Conservation (phyloP, 1,140 invertebrate genomes). For the Parasteatoda tepidariorum region DNA sequence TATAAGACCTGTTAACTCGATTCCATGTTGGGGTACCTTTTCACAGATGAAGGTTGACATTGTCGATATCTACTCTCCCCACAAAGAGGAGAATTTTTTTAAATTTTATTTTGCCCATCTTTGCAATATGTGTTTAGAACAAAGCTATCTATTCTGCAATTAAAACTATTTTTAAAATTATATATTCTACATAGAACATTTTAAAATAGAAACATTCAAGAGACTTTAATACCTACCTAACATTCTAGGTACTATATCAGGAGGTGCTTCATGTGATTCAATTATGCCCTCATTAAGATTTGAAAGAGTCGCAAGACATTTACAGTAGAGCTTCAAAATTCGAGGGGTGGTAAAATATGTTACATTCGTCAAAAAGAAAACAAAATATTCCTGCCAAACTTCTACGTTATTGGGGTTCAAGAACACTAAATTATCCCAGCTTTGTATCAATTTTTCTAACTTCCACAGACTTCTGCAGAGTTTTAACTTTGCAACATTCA, state of each 20-base stretch:
- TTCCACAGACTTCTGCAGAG: constrained; percentile 67
- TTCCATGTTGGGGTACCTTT: too few relatives aligned
- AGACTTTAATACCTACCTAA: constrained; percentile 66
- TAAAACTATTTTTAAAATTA: too few relatives aligned
- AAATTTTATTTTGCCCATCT: too few relatives aligned
- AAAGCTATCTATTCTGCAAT: too few relatives aligned
- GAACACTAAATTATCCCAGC: constrained; percentile 70
- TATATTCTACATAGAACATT: too few relatives aligned
- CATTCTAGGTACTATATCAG: constrained; percentile 63
- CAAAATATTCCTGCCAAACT: constrained; percentile 70
- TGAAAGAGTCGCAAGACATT: constrained; percentile 67
- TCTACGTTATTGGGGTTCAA: constrained; percentile 67
- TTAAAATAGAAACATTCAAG: too few relatives aligned
- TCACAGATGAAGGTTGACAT: too few relatives aligned
- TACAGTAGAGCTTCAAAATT: constrained; percentile 67
- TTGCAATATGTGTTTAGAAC: too few relatives aligned
- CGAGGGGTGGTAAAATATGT: constrained; percentile 67
- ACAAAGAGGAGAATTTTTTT: too few relatives aligned
- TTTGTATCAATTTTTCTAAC: constrained; percentile 66
- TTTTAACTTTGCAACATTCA: constrained; percentile 68
- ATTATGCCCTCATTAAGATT: constrained; percentile 65
- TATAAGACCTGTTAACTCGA: too few relatives aligned
- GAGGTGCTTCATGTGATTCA: constrained; percentile 63
- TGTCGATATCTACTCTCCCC: too few relatives aligned
- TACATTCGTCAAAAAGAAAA: constrained; percentile 67